Evolutionary conservation across 2,113 vertebrate species (phyloP).

Genomic region (Gasterosteus aculeatus): DNA sequence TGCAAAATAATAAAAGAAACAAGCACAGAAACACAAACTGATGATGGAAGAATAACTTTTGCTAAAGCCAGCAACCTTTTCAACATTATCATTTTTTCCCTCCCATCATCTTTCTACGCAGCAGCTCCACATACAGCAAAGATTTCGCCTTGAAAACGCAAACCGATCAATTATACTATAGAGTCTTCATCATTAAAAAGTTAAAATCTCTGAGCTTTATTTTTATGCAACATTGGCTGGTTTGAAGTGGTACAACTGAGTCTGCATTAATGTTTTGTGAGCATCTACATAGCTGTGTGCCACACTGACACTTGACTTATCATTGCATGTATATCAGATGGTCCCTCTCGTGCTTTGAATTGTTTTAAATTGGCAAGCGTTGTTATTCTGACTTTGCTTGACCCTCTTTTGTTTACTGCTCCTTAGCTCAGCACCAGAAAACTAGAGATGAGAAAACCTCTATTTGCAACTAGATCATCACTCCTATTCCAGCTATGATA

Average conservation of each 20-base stretch:
- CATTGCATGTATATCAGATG: no score
- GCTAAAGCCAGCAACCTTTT: slow-evolving; percentile 47
- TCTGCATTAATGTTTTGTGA: no score
- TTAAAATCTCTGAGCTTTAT: slow-evolving; percentile 52
- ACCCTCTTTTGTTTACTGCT: slow-evolving; percentile 70
- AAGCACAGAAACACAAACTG: neutral
- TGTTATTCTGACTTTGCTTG: slow-evolving; percentile 59
- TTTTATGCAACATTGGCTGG: no score
- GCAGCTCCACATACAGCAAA: slow-evolving; percentile 32
- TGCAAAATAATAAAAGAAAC: slow-evolving; percentile 1
- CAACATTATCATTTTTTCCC: slow-evolving; percentile 61
- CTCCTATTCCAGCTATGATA: slow-evolving; percentile 29
- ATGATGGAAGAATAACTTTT: slow-evolving; percentile 31
- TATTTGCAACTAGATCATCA: slow-evolving; percentile 27
- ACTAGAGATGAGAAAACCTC: slow-evolving; percentile 51
- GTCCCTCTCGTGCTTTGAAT: slow-evolving; percentile 64
- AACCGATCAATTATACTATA: slow-evolving; percentile 51
- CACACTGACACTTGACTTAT: no score
- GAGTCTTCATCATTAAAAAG: slow-evolving; percentile 57
- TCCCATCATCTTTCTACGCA: slow-evolving; percentile 40
- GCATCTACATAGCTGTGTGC: no score
- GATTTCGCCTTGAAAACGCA: slow-evolving; percentile 44
- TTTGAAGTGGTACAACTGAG: no score
- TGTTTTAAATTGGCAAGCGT: slow-evolving; percentile 62
- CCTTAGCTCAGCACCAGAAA: slow-evolving; percentile 51